Conservation (phyloP, 1,140 invertebrate genomes). For the Akabosia matsudoensis region DNA sequence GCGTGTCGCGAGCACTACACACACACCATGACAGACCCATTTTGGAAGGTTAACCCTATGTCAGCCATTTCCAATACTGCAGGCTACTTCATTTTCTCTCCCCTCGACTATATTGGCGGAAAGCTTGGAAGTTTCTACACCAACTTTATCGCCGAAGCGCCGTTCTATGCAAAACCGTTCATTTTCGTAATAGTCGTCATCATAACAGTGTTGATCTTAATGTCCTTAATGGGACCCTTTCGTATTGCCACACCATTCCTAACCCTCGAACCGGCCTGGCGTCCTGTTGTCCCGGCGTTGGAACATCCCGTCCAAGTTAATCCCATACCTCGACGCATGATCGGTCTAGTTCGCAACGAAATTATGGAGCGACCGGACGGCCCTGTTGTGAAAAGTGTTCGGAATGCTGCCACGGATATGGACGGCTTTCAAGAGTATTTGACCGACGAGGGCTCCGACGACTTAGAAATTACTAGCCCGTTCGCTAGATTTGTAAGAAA, state of each 20-base stretch:
- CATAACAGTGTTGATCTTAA: too few relatives aligned
- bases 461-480: constrained; percentile 10
- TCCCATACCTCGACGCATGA: background rate
- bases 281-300: background rate
- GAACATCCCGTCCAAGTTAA: background rate
- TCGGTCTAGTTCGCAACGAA: background rate
- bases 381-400: background rate
- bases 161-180: constrained; percentile 23
- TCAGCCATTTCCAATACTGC: constrained; percentile 34
- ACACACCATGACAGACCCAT: constrained; percentile 34
- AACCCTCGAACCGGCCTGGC: constrained; percentile 23
- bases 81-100: constrained; percentile 29
- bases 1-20: constrained; percentile 34
- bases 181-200: constrained; percentile 13
- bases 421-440: constrained; percentile 25
- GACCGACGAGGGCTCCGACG: constrained; percentile 7
- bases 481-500: constrained; percentile 19
- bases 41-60: constrained; percentile 34
- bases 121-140: constrained; percentile 33
- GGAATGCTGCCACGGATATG: constrained; percentile 14
- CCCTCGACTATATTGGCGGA: constrained; percentile 33
- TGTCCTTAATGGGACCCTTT: background rate
- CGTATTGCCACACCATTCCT: constrained; percentile 28
- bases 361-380: constrained; percentile 15
- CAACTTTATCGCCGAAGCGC: background rate